Evolutionary conservation across 2,797 vertebrate genomes (phyloP).

Genomic region (Leptoclinus maculatus): DNA sequence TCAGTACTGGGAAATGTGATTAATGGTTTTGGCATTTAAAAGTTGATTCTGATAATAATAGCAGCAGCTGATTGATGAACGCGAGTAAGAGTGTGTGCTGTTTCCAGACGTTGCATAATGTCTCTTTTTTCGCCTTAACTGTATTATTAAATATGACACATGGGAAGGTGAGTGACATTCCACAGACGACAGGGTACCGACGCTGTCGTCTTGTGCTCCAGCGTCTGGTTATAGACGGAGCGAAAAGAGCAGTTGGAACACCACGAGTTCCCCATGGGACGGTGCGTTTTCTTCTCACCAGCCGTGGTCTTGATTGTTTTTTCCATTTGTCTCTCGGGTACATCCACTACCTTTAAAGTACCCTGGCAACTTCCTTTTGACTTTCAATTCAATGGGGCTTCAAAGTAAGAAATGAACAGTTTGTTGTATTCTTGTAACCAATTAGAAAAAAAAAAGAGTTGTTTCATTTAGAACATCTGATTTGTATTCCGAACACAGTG

Average conservation of each 20-base stretch:
- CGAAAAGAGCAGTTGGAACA: slow-evolving; percentile 40
- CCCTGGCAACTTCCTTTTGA: slow-evolving; percentile 31
- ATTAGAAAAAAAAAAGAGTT: slow-evolving; percentile 5
- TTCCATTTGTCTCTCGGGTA: slow-evolving; percentile 39
- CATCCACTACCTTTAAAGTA: slow-evolving; percentile 36
- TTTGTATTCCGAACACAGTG: neutral
- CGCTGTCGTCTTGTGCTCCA: slow-evolving; percentile 37
- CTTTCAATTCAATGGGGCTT: neutral
- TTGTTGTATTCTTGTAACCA: slow-evolving; percentile 14
- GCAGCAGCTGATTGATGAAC: slow-evolving; percentile 61
- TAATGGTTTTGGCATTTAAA: slow-evolving; percentile 65
- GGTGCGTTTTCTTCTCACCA: slow-evolving; percentile 48
- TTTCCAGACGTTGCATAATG: slow-evolving; percentile 43
- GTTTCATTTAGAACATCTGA: neutral
- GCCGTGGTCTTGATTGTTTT: slow-evolving; percentile 48
- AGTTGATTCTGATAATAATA: slow-evolving; percentile 61
- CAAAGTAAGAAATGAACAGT: neutral
- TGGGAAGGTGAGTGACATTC: slow-evolving; percentile 39
- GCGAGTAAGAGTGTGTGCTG: neutral
- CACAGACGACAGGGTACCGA: slow-evolving; percentile 41
- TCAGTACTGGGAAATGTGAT: slow-evolving; percentile 41
- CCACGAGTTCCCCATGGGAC: slow-evolving; percentile 19
- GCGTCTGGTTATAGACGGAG: slow-evolving; percentile 36
- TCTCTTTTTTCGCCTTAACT: slow-evolving; percentile 33
- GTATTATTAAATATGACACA: slow-evolving; percentile 52